These are phyloP conservation scores for Atherinosoma microstoma DNA, from an alignment of 2,797 vertebrate genomes.

Conservation along the genomic window DNA sequence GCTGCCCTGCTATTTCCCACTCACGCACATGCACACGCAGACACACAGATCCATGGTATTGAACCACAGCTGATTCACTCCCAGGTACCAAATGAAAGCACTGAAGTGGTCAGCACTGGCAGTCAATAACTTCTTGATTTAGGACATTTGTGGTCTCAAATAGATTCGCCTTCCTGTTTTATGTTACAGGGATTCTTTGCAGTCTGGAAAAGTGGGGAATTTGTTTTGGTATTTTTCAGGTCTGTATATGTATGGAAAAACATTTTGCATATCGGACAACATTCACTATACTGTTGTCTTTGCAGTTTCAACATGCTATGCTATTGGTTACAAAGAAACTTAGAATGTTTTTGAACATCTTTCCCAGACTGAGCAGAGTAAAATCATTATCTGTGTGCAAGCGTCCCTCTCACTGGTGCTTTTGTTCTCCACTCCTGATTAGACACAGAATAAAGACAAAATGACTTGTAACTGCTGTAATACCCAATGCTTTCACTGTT, in stretches of 20 bases:
- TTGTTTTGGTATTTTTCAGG: neutral
- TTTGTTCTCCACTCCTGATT: too few species aligned
- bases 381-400: neutral
- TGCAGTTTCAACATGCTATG: neutral
- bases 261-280: neutral
- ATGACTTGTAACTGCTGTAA: too few species aligned
- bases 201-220: neutral
- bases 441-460: too few species aligned
- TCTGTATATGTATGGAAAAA: neutral
- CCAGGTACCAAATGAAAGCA: slow-evolving; percentile 64
- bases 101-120: slow-evolving; percentile 56
- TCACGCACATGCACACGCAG: neutral
- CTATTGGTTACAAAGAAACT: neutral
- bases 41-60: slow-evolving; percentile 57
- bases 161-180: slow-evolving; percentile 42
- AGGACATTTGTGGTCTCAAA: slow-evolving; percentile 62
- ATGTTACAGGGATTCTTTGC: slow-evolving; percentile 35
- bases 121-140: slow-evolving; percentile 71
- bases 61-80: slow-evolving; percentile 66
- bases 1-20: slow-evolving; percentile 4
- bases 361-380: too few species aligned
- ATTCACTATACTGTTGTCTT: neutral
- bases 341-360: neutral
- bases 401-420: neutral
- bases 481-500: too few species aligned